phyloP scores from a whole-genome alignment of 35 echinoderm and acorn worm species.

The Lytechinus variegatus region DNA sequence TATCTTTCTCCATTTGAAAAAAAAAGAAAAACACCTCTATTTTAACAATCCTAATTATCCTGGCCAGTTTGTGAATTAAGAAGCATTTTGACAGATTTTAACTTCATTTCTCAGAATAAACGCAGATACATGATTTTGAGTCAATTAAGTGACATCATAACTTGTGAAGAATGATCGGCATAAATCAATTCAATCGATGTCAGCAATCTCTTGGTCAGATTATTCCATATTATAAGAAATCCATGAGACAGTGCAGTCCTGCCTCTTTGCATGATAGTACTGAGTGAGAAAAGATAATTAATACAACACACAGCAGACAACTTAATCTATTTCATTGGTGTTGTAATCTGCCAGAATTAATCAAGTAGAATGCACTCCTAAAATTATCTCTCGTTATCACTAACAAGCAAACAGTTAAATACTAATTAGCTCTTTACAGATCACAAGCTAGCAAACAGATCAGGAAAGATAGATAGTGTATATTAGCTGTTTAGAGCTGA shows the following conservation, averaged over 20 bases:
- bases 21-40: no score
- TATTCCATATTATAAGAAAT: neutral
- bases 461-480: neutral
- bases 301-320: neutral
- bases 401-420: neutral
- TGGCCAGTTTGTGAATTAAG: no score
- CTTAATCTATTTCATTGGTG: neutral
- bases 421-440: neutral
- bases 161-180: neutral
- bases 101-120: no score
- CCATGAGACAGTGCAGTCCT: neutral
- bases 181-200: neutral
- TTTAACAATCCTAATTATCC: no score
- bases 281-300: neutral
- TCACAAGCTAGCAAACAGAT: conserved; percentile 3
- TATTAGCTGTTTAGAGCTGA: neutral
- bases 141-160: no score
- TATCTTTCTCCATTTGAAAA: no score
- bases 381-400: neutral
- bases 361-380: neutral
- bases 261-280: neutral
- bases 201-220: neutral
- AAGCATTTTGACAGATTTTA: no score
- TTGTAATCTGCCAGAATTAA: no score
- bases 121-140: no score